A percentile compares a stretch with the other conserved stretches of the same genome.
Conservation (phyloP, 2,888 invertebrate species). For the Fragum sueziense region DNA sequence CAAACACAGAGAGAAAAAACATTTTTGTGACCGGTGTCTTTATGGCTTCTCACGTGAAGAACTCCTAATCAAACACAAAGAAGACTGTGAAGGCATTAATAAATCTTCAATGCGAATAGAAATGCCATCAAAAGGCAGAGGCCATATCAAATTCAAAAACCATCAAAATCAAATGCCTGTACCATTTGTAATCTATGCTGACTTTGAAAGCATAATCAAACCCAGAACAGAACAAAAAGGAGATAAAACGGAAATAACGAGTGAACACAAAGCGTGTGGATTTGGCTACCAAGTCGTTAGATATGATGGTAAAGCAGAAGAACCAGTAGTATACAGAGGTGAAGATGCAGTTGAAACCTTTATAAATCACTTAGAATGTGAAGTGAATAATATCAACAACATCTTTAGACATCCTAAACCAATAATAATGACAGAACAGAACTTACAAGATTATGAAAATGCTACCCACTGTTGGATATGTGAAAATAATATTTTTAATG, state of each 20-base stretch:
- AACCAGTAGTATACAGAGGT: conserved; percentile 24
- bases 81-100: conserved; percentile 41
- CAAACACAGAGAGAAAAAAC: conserved; percentile 12
- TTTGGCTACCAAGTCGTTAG: conserved; percentile 41
- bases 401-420: too few relatives aligned
- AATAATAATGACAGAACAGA: too few relatives aligned
- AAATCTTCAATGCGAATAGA: conserved; percentile 32
- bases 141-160: conserved; percentile 34
- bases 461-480: too few relatives aligned
- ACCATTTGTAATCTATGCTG: conserved; percentile 32
- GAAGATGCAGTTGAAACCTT: conserved; percentile 23
- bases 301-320: conserved; percentile 30
- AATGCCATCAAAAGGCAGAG: too few relatives aligned
- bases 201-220: conserved; percentile 35
- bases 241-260: conserved; percentile 29
- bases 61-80: conserved; percentile 37
- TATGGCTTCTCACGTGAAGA: conserved; percentile 36
- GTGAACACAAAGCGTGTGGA: conserved; percentile 37
- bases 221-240: conserved; percentile 30
- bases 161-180: conserved; percentile 37
- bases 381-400: too few relatives aligned
- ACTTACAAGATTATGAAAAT: too few relatives aligned
- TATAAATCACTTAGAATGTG: conserved; percentile 32
- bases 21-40: conserved; percentile 40
- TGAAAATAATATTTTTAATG: too few relatives aligned